A percentile compares a stretch with the other conserved stretches of the same genome.
phyloP scores from a whole-genome alignment of 2,797 vertebrate species.

The Paguma larvata region DNA sequence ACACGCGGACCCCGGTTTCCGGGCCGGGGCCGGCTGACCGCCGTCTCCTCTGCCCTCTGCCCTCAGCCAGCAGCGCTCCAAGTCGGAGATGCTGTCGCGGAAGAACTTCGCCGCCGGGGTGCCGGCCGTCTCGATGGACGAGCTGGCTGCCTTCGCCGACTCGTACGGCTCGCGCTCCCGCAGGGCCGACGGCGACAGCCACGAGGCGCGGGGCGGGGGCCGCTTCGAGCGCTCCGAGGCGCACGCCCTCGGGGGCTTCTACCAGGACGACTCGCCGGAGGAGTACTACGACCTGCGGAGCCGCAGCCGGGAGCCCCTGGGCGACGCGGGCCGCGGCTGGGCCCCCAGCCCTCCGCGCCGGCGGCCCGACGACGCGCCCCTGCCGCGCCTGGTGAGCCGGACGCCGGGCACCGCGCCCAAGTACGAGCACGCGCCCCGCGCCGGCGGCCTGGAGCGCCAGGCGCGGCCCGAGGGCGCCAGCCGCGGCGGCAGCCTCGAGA shows the following conservation, averaged over 20 bases:
- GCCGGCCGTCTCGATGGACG: conserved; percentile 95
- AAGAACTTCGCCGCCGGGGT: conserved; percentile 93
- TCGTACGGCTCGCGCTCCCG: conserved; percentile 90
- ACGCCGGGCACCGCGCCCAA: conserved; percentile 88
- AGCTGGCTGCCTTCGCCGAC: conserved; percentile 95
- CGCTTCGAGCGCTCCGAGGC: conserved; percentile 88
- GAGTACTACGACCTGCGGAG: conserved; percentile 88
- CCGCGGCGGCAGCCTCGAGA: conserved; percentile 91
- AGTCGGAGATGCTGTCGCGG: conserved; percentile 95
- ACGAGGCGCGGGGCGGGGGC: conserved; percentile 83
- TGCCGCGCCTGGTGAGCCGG: conserved; percentile 93
- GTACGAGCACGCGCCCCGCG: conserved; percentile 94
- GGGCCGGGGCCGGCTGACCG: background rate
- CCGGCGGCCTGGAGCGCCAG: conserved; percentile 93
- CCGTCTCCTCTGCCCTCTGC: background rate
- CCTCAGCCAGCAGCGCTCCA: conserved; percentile 93
- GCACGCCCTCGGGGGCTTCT: conserved; percentile 83
- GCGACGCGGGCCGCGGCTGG: conserved; percentile 88
- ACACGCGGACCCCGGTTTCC: background rate
- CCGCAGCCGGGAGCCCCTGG: conserved; percentile 84
- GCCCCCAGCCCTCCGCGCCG: conserved; percentile 90
- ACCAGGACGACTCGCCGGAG: conserved; percentile 87
- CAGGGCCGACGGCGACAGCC: conserved; percentile 87
- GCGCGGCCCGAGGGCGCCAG: conserved; percentile 90
- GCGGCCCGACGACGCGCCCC: conserved; percentile 89